phyloP scores from a whole-genome alignment of 2,113 vertebrate species.

The Myotis yumanensis region DNA sequence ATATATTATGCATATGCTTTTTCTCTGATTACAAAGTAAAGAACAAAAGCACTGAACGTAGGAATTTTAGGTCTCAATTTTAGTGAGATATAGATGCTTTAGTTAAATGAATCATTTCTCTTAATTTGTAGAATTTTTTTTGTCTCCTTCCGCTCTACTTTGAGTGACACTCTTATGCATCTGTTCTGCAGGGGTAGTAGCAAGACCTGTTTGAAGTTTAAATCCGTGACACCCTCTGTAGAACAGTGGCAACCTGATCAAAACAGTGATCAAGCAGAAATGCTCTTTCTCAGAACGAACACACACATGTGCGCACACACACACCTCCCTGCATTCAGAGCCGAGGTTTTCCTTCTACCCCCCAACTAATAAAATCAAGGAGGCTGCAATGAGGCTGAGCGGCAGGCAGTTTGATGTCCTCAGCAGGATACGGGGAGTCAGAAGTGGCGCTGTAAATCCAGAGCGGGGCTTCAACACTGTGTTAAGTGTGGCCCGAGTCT shows the following conservation, averaged over 20 bases:
- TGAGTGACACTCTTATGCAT: neutral
- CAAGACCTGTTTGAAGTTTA: conserved; percentile 30
- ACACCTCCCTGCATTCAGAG: conserved; percentile 64
- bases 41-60: neutral
- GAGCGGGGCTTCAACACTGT: conserved; percentile 84
- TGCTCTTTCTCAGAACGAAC: conserved; percentile 33
- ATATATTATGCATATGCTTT: neutral
- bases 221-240: neutral
- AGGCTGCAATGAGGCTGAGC: conserved; percentile 85
- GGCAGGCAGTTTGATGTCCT: conserved; percentile 90
- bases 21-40: neutral
- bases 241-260: neutral
- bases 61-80: neutral
- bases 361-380: conserved; percentile 88
- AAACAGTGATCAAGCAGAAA: conserved; percentile 8
- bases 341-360: conserved; percentile 70
- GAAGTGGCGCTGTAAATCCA: conserved; percentile 91
- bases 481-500: conserved; percentile 86
- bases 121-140: neutral
- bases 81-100: neutral
- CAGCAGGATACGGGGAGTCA: conserved; percentile 89
- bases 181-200: neutral
- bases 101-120: neutral
- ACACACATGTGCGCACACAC: neutral
- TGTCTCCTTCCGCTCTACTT: neutral